Conservation (phyloP, 2,888 invertebrate species). For the Drosophila tripunctata region DNA sequence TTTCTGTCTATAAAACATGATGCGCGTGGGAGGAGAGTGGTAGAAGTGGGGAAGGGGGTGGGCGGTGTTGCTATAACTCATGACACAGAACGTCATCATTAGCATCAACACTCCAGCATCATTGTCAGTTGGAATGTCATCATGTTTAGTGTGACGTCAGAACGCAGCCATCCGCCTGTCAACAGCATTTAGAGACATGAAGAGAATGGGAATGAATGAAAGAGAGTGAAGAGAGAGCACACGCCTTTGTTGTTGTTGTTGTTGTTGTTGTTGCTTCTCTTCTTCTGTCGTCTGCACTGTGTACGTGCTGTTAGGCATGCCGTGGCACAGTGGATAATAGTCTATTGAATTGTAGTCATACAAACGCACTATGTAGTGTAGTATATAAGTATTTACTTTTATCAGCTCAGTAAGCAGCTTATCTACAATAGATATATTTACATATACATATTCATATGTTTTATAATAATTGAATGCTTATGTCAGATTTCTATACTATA, state of each 20-base stretch:
- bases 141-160: constrained; percentile 47
- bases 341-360: constrained; percentile 17
- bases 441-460: constrained; percentile 1
- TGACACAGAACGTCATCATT: constrained; percentile 30
- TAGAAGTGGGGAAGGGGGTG: background rate
- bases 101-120: constrained; percentile 27
- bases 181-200: background rate
- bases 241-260: constrained; percentile 14
- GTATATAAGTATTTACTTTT: background rate
- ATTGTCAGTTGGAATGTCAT: constrained; percentile 44
- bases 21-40: background rate
- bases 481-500: background rate
- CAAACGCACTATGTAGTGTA: too few relatives aligned
- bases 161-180: constrained; percentile 24
- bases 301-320: constrained; percentile 51
- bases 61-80: background rate
- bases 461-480: constrained; percentile 3
- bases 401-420: constrained; percentile 10
- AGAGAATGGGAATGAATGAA: constrained; percentile 6
- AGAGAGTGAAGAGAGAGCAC: constrained; percentile 10
- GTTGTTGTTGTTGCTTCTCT: constrained; percentile 1
- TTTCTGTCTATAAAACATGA: constrained; percentile 9
- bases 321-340: constrained; percentile 39
- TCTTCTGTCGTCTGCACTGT: constrained; percentile 35
- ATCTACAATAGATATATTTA: constrained; percentile 6